Percentiles rank a stretch among this genome's conserved stretches.
Evolutionary conservation across 2,797 vertebrate species (phyloP).

Genomic region (Psittacula derbiana): DNA sequence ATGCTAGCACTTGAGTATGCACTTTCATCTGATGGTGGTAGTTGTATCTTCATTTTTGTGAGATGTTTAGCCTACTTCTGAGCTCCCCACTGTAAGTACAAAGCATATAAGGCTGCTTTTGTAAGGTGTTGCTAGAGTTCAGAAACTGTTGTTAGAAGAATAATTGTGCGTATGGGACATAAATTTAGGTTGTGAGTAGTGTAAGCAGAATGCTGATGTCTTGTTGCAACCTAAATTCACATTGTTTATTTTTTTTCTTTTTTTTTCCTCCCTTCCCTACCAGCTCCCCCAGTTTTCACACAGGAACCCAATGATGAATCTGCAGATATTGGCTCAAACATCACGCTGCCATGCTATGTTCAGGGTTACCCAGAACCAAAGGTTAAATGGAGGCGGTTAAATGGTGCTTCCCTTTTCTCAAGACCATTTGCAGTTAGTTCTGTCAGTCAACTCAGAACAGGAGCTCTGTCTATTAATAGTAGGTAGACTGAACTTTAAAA

Average conservation of each 20-base stretch:
- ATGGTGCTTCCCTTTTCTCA: slow-evolving; percentile 78
- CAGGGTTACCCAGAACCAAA: slow-evolving; percentile 88
- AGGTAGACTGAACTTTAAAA: slow-evolving; percentile 55
- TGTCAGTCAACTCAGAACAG: slow-evolving; percentile 79
- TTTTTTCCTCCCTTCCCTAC: not conserved
- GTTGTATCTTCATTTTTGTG: not conserved
- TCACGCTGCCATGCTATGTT: slow-evolving; percentile 84
- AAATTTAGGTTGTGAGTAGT: accelerated
- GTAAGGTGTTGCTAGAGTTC: not conserved
- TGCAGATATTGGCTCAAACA: slow-evolving; percentile 85
- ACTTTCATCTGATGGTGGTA: not conserved
- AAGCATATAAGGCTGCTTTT: not conserved
- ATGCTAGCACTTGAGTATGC: accelerated
- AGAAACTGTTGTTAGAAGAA: not conserved
- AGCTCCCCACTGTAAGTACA: not conserved
- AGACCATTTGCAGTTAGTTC: slow-evolving; percentile 75
- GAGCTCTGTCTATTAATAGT: slow-evolving; percentile 87
- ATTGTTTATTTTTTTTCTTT: not conserved
- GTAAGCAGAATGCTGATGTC: not conserved
- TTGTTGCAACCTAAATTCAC: not conserved
- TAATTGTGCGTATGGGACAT: accelerated
- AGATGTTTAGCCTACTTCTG: not conserved
- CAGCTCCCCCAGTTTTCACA: slow-evolving; percentile 87
- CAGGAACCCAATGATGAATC: slow-evolving; percentile 83
- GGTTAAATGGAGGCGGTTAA: slow-evolving; percentile 86